phyloP scores from a whole-genome alignment of 2,113 vertebrate genomes.

The Strigops habroptila region DNA sequence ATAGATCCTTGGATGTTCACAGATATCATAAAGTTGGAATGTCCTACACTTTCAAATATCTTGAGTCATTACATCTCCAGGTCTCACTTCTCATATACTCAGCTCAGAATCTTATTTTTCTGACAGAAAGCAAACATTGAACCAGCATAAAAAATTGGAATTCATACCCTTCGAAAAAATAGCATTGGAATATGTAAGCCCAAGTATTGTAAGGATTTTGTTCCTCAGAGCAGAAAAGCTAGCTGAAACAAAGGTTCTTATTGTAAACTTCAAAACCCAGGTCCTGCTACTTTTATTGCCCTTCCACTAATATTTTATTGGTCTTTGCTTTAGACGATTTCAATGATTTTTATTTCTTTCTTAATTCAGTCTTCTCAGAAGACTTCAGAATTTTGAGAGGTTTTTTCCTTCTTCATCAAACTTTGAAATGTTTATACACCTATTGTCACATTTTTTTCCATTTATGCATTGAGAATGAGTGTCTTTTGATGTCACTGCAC shows the following conservation, averaged over 20 bases:
- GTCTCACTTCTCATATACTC: background rate
- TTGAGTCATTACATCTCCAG: background rate
- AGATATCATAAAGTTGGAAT: background rate
- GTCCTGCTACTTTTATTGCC: background rate
- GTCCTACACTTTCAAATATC: background rate
- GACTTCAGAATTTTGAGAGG: background rate
- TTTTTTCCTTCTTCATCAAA: background rate
- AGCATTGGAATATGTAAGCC: background rate
- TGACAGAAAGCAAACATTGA: background rate
- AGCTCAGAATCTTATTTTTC: background rate
- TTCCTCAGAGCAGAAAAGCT: background rate
- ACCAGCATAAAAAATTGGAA: background rate
- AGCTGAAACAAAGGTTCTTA: background rate
- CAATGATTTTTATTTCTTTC: background rate
- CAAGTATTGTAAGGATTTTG: background rate
- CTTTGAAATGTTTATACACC: background rate
- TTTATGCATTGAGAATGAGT: background rate
- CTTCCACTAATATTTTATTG: background rate
- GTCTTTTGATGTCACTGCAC: background rate
- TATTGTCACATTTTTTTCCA: background rate
- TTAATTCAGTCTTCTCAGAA: background rate
- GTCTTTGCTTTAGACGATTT: background rate
- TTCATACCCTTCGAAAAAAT: background rate
- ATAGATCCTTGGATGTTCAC: background rate
- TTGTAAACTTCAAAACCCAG: background rate